Evolutionary conservation across 2,113 vertebrate genomes (phyloP).

Genomic region (Laticauda colubrina): DNA sequence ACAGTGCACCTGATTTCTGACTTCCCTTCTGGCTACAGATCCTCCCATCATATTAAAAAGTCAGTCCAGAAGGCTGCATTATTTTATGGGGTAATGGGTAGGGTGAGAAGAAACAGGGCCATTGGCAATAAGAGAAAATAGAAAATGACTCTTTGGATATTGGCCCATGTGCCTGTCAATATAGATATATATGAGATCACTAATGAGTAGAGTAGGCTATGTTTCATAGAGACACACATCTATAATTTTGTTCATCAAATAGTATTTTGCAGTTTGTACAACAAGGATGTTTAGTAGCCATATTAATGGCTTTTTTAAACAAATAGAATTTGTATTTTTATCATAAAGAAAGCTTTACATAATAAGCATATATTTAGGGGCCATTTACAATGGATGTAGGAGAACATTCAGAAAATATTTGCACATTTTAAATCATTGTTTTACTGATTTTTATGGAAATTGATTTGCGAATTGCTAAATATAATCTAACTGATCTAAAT

Average conservation of each 20-base stretch:
- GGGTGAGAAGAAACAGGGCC: not conserved
- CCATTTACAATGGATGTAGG: slow-evolving; percentile 73
- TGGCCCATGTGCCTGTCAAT: slow-evolving; percentile 35
- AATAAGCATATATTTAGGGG: slow-evolving; percentile 74
- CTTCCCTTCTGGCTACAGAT: not conserved
- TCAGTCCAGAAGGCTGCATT: not conserved
- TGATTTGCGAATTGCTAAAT: slow-evolving; percentile 63
- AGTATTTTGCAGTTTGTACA: slow-evolving; percentile 80
- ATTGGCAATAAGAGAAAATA: not conserved
- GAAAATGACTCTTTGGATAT: not conserved
- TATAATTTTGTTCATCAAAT: slow-evolving; percentile 75
- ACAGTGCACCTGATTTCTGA: not conserved
- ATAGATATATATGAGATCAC: slow-evolving; percentile 48
- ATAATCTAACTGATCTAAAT: slow-evolving; percentile 53
- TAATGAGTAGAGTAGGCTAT: slow-evolving; percentile 64
- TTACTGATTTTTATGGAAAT: slow-evolving; percentile 70
- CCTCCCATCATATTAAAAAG: not conserved
- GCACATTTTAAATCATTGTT: slow-evolving; percentile 67
- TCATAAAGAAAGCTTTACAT: slow-evolving; percentile 76
- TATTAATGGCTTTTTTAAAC: slow-evolving; percentile 75
- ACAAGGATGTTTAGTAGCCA: slow-evolving; percentile 74
- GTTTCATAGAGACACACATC: slow-evolving; percentile 70
- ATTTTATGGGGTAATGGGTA: not conserved
- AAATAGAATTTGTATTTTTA: slow-evolving; percentile 83
- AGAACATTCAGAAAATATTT: slow-evolving; percentile 69